Evolutionary conservation across 1,140 invertebrate genomes (phyloP), one percentile per base, ranked within the genome.

Genomic region (Aricia agestis): DNA sequence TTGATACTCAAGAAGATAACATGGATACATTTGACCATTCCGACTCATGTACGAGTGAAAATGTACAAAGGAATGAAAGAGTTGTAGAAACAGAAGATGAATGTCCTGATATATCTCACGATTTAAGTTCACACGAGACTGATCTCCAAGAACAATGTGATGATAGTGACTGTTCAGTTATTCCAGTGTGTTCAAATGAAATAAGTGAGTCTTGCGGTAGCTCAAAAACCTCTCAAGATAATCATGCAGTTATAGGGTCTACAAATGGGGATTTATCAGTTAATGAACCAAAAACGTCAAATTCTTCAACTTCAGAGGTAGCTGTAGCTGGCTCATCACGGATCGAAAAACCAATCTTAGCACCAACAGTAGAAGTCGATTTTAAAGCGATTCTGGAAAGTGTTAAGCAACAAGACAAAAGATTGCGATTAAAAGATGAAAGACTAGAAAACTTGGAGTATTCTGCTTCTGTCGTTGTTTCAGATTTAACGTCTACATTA

Each of bases 81-180:
- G 74, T 72, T 75, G 82, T 84, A 68, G 89, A 89, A 80, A 88
- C 82, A 15, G 86, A 87, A 78, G 85, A 90, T 65, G 83, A 86
- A 81, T 66, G 80, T 41, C 78, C 76, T 63, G 80, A 89, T 69
- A 84, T 82, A 72, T 76, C 79, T 68, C 80, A 82, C 57, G 84
- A 86, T 69, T 81, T 80, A 15, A 82, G 71, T 76, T 69, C 74
- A 59, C 80, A 86, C 72, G 80, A 82, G 65, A 66, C 59, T 19
- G 18, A 25, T 19, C 19, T 59, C 72, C 74, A 32, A 11, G 65
- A 9, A 59, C 71, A 25, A 73, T 76, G 66, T 36, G 42, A 31
- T 67, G 31, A 31, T 13, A 42, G 66, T 11, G 41, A 36, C 36
- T 10, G 52, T 17, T 57, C 45, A 10, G 10, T 17, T 66, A 70